phyloP scores from a whole-genome alignment of 2,797 vertebrate genomes.

The Argyrosomus regius region DNA sequence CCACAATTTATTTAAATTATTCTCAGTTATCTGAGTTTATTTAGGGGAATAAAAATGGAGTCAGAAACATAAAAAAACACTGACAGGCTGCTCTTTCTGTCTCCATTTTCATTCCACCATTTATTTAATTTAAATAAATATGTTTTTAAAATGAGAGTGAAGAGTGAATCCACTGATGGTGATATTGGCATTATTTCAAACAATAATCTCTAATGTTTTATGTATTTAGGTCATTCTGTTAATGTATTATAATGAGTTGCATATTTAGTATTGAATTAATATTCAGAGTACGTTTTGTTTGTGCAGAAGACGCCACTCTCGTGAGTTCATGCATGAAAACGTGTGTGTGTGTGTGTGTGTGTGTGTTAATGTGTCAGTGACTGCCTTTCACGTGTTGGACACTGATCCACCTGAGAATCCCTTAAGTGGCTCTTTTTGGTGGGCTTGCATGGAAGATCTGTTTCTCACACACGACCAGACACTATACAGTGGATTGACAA shows the following conservation, averaged over 20 bases:
- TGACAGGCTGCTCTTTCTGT: not conserved
- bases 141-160: not conserved
- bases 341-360: not conserved
- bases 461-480: slow-evolving; percentile 15
- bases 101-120: not conserved
- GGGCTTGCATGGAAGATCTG: slow-evolving; percentile 25
- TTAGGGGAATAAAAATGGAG: no score
- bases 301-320: not conserved
- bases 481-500: not conserved
- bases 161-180: not conserved
- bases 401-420: slow-evolving; percentile 62
- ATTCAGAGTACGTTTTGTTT: not conserved
- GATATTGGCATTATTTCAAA: not conserved
- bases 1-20: no score
- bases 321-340: slow-evolving; percentile 6
- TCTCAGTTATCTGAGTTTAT: no score
- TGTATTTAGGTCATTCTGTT: slow-evolving; percentile 35
- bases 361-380: slow-evolving; percentile 4
- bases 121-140: not conserved
- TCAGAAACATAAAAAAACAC: no score
- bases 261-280: not conserved
- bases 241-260: not conserved
- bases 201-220: not conserved
- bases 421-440: slow-evolving; percentile 65
- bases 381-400: slow-evolving; percentile 51